These are phyloP conservation scores for Aleiodes sp. DNA, from an alignment of 1,140 invertebrate species.

Conservation along the genomic window DNA sequence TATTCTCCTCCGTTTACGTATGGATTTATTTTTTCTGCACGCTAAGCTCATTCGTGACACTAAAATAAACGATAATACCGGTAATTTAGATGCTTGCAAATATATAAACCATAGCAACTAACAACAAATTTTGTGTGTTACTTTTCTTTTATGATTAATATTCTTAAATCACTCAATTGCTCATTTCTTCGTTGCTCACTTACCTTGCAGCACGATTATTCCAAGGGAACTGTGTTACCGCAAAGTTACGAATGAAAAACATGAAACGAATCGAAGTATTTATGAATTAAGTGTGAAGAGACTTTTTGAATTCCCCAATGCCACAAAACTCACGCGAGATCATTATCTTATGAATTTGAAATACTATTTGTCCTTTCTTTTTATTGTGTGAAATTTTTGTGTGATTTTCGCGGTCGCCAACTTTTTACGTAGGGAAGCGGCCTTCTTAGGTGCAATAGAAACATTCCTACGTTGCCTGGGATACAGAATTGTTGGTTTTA, in stretches of 20 bases:
- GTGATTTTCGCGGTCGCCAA: neutral
- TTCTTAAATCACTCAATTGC: neutral
- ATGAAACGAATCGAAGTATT: too few relatives aligned
- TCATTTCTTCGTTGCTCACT: neutral
- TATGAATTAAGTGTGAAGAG: neutral
- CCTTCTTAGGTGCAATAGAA: neutral
- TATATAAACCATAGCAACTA: neutral
- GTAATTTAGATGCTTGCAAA: neutral
- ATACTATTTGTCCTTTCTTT: neutral
- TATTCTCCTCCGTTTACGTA: neutral
- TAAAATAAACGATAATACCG: neutral
- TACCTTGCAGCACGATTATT: neutral
- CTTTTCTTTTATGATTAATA: neutral
- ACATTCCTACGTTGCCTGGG: slow-evolving; percentile 3
- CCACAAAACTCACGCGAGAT: neutral
- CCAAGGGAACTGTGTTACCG: neutral
- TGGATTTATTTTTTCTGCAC: neutral
- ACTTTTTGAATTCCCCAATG: neutral
- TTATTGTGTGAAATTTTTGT: neutral
- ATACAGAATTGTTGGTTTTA: neutral
- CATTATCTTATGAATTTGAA: neutral
- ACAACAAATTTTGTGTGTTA: neutral
- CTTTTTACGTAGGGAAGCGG: neutral
- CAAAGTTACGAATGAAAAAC: neutral
- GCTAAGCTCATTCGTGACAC: slow-evolving; percentile 14